phyloP scores from a whole-genome alignment of 2,797 vertebrate genomes.

The Rhinophrynus dorsalis region DNA sequence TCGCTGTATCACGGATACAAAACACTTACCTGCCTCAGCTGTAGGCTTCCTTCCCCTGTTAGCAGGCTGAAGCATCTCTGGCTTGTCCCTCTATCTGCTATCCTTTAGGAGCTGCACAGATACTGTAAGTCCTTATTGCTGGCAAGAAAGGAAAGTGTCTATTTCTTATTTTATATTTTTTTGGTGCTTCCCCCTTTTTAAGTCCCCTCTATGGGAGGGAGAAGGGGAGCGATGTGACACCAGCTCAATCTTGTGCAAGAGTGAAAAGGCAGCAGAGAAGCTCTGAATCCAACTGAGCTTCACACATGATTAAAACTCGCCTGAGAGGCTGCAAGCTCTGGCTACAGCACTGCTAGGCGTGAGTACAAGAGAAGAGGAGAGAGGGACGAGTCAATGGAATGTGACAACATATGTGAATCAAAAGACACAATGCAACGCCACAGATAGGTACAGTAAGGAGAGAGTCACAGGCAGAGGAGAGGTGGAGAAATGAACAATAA shows the following conservation, averaged over 20 bases:
- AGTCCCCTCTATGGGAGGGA: conserved; percentile 75
- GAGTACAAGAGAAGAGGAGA: conserved; percentile 72
- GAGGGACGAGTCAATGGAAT: conserved; percentile 74
- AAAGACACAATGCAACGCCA: conserved; percentile 54
- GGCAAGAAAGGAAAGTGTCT: conserved; percentile 67
- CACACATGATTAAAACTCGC: conserved; percentile 92
- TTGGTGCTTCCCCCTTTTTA: conserved; percentile 56
- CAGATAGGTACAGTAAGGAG: conserved; percentile 37
- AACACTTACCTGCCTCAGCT: conserved; percentile 77
- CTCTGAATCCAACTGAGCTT: conserved; percentile 88
- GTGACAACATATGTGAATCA: conserved; percentile 75
- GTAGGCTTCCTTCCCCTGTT: conserved; percentile 78
- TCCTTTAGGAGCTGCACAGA: conserved; percentile 67
- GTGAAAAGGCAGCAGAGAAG: conserved; percentile 81
- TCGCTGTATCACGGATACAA: conserved; percentile 16
- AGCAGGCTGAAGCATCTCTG: conserved; percentile 77
- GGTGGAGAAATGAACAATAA: conserved; percentile 25
- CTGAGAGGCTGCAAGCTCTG: conserved; percentile 81
- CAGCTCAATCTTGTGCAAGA: conserved; percentile 84
- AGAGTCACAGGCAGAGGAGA: conserved; percentile 18
- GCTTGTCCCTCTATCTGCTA: conserved; percentile 69
- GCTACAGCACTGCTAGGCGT: conserved; percentile 75
- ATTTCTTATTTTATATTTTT: conserved; percentile 52
- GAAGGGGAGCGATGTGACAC: conserved; percentile 72
- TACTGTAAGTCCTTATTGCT: conserved; percentile 60